Base-by-base conservation (phyloP, 2,797 vertebrate genomes). In the Margarornis squamiger region DNA sequence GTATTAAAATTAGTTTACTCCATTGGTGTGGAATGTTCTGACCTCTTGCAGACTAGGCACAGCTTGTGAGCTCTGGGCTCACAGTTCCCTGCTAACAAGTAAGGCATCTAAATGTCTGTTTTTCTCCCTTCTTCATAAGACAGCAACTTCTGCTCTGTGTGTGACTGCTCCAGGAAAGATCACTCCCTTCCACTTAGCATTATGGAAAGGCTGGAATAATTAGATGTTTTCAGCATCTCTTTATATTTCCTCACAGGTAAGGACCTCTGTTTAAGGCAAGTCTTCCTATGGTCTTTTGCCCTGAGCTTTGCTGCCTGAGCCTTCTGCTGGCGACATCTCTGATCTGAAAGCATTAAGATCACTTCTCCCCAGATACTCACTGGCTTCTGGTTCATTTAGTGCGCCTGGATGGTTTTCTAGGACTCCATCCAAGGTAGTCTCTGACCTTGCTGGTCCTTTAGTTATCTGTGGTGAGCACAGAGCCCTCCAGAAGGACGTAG, bases 341-440 rank as follows among this genome's bases (percentile, higher is more conserved):
- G 66, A 81, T 96, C 95, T 21, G 62, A 95, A 92, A 24, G 74
- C 91, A 92, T 97, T 96, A 97, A 66, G 87, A 95, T 96, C 93
- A 92, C 82, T 81, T 66, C 81, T 83, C 87, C 91, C 75, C 70
- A 84, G 87, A 94, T 88, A 86, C 76, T 93, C 75, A 9, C 96
- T 41, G 90, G 76, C 66, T 93, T 94, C 92, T 94, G 70, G 27
- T 96, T 92, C 71, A 90, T 92, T 95, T 93, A 97, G 45, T 8
- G 17, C 8, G 80, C 95, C 86, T 95, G 93, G 93, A n/a, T 95
- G 93, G 36, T 82, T 97, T 97, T 96, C 96, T 96, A 95, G 96
- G 95, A 94, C 94, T 95, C 38, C 80, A 87, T 95, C 88, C 88
- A 94, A 94, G 77, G 83, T 93, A 88, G 29, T 84, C 51, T 87